Percentiles rank a stretch among this genome's conserved stretches.
Evolutionary conservation across 2,113 vertebrate genomes (phyloP).

Genomic region (Gallinago undulata): DNA sequence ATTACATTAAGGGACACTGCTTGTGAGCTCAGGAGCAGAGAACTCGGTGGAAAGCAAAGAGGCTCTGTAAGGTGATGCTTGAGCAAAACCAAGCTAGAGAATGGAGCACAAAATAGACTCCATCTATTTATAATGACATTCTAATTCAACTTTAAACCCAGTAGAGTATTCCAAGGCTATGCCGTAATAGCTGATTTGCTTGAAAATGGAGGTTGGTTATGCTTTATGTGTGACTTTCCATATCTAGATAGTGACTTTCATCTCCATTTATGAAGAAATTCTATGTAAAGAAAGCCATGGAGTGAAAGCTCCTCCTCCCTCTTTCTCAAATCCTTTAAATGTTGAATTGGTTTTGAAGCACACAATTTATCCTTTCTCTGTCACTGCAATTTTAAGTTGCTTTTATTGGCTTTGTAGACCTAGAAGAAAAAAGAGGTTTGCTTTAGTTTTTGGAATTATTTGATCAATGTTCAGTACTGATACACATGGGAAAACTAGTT

Average conservation of each 20-base stretch:
- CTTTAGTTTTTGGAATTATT: not conserved
- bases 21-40: not conserved
- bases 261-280: slow-evolving; percentile 23
- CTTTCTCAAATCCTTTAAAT: not conserved
- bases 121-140: not conserved
- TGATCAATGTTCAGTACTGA: not conserved
- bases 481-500: not conserved
- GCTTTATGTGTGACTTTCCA: not conserved
- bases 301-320: not conserved
- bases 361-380: not conserved
- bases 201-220: slow-evolving; percentile 12
- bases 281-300: not conserved
- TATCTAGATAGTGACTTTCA: not conserved
- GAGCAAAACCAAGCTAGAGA: not conserved
- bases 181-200: slow-evolving; percentile 18
- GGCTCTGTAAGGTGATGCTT: not conserved
- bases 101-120: not conserved
- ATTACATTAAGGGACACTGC: not conserved
- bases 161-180: not conserved
- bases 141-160: not conserved
- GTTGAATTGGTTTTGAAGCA: slow-evolving; percentile 14
- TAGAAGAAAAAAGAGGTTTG: not conserved
- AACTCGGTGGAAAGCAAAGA: not conserved
- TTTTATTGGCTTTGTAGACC: not conserved
- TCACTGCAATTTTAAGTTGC: not conserved